Percentiles rank a stretch among this genome's conserved stretches.
These are phyloP conservation scores for Anas acuta DNA, from an alignment of 2,797 vertebrate species.

Conservation along the genomic window DNA sequence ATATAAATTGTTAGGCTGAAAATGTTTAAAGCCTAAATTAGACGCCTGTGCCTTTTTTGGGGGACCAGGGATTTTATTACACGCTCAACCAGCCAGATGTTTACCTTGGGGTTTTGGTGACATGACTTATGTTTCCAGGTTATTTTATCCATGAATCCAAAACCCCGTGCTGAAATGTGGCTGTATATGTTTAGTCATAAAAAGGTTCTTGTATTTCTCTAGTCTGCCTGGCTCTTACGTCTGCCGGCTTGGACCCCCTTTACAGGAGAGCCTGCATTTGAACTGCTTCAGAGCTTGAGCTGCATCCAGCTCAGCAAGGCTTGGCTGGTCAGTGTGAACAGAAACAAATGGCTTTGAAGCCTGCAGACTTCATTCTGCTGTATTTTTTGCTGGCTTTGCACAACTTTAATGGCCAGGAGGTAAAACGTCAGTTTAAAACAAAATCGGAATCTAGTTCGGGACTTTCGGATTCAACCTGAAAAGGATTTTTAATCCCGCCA, in stretches of 20 bases:
- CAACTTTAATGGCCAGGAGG: background rate
- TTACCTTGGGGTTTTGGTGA: conserved; percentile 42
- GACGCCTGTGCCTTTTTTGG: background rate
- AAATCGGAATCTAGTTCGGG: background rate
- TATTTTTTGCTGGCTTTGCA: conserved; percentile 42
- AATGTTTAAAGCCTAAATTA: background rate
- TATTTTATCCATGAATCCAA: background rate
- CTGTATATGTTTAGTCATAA: background rate
- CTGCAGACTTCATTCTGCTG: conserved; percentile 25
- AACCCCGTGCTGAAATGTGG: conserved; percentile 11
- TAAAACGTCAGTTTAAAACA: background rate
- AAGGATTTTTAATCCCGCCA: background rate
- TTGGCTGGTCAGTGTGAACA: conserved; percentile 40
- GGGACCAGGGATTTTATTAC: background rate
- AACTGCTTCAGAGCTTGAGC: conserved; percentile 18
- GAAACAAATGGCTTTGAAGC: conserved; percentile 15
- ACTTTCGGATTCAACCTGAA: background rate
- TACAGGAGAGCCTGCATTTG: conserved; percentile 26
- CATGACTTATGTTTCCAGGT: conserved; percentile 12
- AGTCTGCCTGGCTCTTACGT: conserved; percentile 34
- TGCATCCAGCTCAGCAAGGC: conserved; percentile 36
- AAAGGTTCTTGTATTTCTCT: conserved; percentile 51
- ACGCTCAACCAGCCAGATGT: background rate
- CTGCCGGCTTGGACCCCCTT: conserved; percentile 24
- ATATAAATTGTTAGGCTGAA: background rate